Base-by-base conservation (phyloP, 2,797 vertebrate genomes). In the Epinephelus coioides region DNA sequence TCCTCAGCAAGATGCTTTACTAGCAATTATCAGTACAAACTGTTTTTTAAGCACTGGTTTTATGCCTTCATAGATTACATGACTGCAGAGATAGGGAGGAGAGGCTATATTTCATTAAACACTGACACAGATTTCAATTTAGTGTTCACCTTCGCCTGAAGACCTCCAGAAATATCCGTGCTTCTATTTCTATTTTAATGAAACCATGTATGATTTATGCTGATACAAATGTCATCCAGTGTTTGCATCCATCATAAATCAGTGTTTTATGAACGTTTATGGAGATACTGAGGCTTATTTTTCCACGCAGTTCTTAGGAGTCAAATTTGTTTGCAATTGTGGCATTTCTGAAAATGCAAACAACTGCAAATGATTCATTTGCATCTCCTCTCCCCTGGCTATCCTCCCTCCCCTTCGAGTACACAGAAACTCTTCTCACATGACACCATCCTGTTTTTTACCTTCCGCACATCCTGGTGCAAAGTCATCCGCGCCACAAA, bases 331-430 rank as follows among this genome's bases (percentile, higher is more conserved):
- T 77, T 73, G 76, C 69, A 87, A 81, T 87, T 87, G 82, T 79
- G 77, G 73, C 76, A 46, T 67, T 83, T 82, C 62, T 84, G 69
- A 82, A 73, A 81, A 92, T 94, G 92, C 92, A 95, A 95, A 94
- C 73, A 54, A 79, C 78, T 88, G 88, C 89, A 92, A 93, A 94
- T 84, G 78, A 76, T 92, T 80, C 77, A 95, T 96, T 95, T 96
- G 94, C 95, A 95, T 95, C 47, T 81, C 65, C 55, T 85, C 79
- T 80, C 60, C 54, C 14, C 4, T 30, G 61, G 79, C 69, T 70
- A 27, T 84, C 66, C n/a, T 3, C 79, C 86, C 89, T 86, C 76
- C 82, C 79, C 49, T 83, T 69, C 77, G 19, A 78, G 73, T 77
- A 86, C 73, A 82, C 80, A 79, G 44, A 43, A 78, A 73, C 69